Base-by-base conservation (phyloP, 2,888 invertebrate species). In the Adelphocoris suturalis region DNA sequence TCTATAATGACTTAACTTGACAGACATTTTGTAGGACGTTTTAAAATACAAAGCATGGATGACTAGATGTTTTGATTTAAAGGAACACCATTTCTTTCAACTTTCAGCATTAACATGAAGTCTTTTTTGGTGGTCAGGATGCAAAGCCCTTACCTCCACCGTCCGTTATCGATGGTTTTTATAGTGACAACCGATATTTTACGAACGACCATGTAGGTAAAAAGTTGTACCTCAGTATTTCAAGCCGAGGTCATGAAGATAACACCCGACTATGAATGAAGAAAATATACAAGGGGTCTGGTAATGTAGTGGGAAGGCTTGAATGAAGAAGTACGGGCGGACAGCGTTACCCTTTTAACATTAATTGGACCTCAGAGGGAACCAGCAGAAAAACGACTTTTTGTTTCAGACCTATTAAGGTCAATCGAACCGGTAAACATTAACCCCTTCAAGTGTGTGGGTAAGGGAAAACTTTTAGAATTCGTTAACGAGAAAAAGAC, bases 381-480 rank as follows among this genome's bases (percentile, higher is more conserved):
- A 46, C 76, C 46, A 78, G 47, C 46, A 37, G 78, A 78, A 78
- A 78, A 78, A 78, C 37, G 46, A 47, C 37, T 47, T 78, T 78
- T 78, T 78, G 47, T 78, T 78, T 37, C 37, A 78, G 78, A 78
- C 78, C 78, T 78, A 46, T 68, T 68, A 68, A 46, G 78, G 47
- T 37, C 78, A 78, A 78, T 78, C 78, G 78, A 78, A 78, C 78
- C 78, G 78, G 78, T 78, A 78, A 78, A 78, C 78, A 78, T 78
- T 78, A 68, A 68, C 78, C 78, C 47, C 47, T 78, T 46, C 78
- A 78, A 78, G 78, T 78, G 78, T 78, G 78, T 78, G 78, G 78
- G 19, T 16, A 46, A 78, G 47, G 78, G 47, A n/a, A 47, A 78
- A 78, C 46, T 78, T 78, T 78, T 78, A 78, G 78, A 78, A 78